A percentile compares a stretch with the other conserved stretches of the same genome.
These are phyloP conservation scores for Isaurus tuberculatus DNA, from an alignment of 92 coral and sea anemone genomes.

Conservation along the genomic window DNA sequence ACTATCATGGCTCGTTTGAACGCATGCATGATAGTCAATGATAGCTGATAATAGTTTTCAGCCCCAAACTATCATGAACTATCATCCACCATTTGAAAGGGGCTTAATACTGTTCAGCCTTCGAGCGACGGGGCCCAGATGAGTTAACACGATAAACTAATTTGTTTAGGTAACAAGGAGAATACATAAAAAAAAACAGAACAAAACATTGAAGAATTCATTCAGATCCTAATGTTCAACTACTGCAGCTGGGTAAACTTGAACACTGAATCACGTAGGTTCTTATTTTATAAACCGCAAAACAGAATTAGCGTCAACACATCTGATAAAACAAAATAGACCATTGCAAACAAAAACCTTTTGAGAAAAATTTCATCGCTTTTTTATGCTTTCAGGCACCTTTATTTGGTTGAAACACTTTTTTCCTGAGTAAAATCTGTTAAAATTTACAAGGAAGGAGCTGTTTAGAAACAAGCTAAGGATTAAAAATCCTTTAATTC, in stretches of 20 bases:
- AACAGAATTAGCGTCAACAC: neutral
- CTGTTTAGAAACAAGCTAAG: neutral
- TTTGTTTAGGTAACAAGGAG: neutral
- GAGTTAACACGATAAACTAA: neutral
- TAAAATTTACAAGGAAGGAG: too few relatives aligned
- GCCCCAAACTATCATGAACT: too few relatives aligned
- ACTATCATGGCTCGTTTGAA: too few relatives aligned
- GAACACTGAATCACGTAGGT: neutral
- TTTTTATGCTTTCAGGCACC: neutral
- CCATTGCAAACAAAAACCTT: neutral
- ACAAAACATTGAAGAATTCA: neutral
- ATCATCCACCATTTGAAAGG: too few relatives aligned
- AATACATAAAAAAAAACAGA: neutral
- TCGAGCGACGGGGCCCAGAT: too few relatives aligned
- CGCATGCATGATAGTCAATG: too few relatives aligned
- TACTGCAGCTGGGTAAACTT: neutral
- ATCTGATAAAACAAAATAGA: conserved; percentile 10
- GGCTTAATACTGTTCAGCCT: too few relatives aligned
- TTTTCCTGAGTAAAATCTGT: too few relatives aligned
- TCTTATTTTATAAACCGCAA: neutral
- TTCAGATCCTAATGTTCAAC: neutral
- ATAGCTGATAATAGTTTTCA: too few relatives aligned
- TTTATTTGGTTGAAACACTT: neutral
- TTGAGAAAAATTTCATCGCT: too few relatives aligned
- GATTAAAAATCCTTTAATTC: neutral